Conservation (phyloP, 1,140 invertebrate genomes). For the Panagrolaimus sp. region DNA sequence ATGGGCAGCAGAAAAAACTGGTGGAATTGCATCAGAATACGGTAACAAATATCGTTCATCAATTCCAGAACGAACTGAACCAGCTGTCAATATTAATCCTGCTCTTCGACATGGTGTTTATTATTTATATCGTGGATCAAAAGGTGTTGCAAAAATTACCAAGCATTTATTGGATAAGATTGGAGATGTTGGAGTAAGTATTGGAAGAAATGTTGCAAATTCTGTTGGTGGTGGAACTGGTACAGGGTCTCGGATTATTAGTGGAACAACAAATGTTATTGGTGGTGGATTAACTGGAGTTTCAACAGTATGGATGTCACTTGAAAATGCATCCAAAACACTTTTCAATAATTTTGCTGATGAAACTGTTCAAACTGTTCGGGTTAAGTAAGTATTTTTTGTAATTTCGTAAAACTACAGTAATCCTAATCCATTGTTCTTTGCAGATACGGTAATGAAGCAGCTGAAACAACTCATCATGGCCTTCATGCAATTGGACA, state of each 20-base stretch:
- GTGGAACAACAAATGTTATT: too few species aligned
- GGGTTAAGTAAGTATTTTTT: slow-evolving; percentile 30
- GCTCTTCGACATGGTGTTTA: slow-evolving; percentile 36
- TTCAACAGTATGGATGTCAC: slow-evolving; percentile 37
- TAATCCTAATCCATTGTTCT: not conserved
- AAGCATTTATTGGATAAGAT: slow-evolving; percentile 42
- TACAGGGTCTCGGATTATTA: slow-evolving; percentile 16
- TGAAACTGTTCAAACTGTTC: slow-evolving; percentile 46
- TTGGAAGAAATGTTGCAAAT: not conserved
- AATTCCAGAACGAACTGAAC: slow-evolving; percentile 24
- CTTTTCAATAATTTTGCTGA: slow-evolving; percentile 36
- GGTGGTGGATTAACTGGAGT: not conserved
- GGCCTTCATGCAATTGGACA: slow-evolving; percentile 38
- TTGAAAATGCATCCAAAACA: slow-evolving; percentile 39
- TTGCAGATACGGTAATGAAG: slow-evolving; percentile 37
- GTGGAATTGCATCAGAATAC: slow-evolving; percentile 27
- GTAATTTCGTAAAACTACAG: not conserved
- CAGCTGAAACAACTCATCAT: slow-evolving; percentile 39
- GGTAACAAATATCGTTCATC: slow-evolving; percentile 31
- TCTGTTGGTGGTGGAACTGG: slow-evolving; percentile 43
- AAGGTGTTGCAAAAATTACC: slow-evolving; percentile 41
- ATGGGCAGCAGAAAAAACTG: slow-evolving; percentile 28
- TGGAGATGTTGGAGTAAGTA: slow-evolving; percentile 37
- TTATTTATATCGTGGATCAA: slow-evolving; percentile 35
- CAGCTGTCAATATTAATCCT: slow-evolving; percentile 48